phyloP scores from a whole-genome alignment of 2,888 invertebrate species.

The Drosophila meridiana region DNA sequence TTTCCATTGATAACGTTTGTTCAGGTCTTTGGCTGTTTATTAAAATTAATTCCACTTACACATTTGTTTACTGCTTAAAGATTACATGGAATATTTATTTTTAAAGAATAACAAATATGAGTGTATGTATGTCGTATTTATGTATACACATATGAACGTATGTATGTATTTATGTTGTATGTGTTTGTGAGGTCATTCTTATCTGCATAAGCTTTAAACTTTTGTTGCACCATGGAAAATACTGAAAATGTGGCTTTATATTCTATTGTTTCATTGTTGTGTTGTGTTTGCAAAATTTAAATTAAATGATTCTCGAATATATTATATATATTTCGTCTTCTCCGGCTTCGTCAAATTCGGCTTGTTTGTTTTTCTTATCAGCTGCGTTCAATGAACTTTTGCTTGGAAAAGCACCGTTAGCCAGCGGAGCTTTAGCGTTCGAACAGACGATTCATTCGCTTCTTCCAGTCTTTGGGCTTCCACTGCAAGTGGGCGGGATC shows the following conservation, averaged over 20 bases:
- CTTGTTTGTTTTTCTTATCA: background rate
- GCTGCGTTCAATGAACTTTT: background rate
- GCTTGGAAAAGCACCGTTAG: background rate
- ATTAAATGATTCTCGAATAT: background rate
- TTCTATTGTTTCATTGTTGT: background rate
- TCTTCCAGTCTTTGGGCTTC: conserved; percentile 99
- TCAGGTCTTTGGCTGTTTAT: background rate
- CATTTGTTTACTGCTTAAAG: background rate
- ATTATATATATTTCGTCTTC: no score
- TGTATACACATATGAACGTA: background rate
- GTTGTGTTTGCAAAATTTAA: background rate
- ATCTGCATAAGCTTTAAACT: background rate
- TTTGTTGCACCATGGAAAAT: background rate
- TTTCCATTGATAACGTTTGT: background rate
- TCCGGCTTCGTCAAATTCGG: no score
- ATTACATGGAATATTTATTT: background rate
- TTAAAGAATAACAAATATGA: background rate
- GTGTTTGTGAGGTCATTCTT: background rate
- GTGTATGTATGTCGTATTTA: background rate
- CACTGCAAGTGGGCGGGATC: conserved; percentile 98
- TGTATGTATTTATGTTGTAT: background rate
- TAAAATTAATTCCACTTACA: conserved; percentile 9
- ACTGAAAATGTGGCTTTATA: background rate
- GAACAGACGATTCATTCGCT: conserved; percentile 86
- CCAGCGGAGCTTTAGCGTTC: background rate